These are phyloP conservation scores for Tamias sibiricus DNA, from an alignment of 2,113 vertebrate genomes.

Conservation along the genomic window DNA sequence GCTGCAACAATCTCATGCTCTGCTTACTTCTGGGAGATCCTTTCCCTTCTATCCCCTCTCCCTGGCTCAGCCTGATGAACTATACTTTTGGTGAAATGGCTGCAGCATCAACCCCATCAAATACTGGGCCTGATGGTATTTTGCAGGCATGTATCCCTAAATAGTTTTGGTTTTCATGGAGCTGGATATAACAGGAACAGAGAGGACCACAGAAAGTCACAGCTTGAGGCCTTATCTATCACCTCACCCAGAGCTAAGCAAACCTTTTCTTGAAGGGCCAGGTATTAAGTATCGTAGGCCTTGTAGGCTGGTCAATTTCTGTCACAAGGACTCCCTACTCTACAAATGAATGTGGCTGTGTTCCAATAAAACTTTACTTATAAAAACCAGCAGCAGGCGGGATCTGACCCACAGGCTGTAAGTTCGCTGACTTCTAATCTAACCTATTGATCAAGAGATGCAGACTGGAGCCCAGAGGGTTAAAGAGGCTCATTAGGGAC, in stretches of 20 bases:
- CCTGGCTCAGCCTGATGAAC: neutral
- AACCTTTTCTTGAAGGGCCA: neutral
- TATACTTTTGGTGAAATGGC: neutral
- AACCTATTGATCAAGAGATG: neutral
- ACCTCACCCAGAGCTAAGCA: neutral
- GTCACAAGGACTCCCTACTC: neutral
- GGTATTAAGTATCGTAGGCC: neutral
- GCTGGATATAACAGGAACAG: neutral
- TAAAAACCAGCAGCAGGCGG: neutral
- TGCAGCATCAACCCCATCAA: neutral
- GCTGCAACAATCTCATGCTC: neutral
- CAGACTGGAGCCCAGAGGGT: neutral
- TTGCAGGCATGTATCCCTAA: neutral
- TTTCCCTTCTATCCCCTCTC: neutral
- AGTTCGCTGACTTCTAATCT: neutral
- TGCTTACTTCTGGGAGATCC: neutral
- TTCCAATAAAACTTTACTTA: slow-evolving; percentile 14
- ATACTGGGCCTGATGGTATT: neutral
- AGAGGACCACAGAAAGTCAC: neutral
- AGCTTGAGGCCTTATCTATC: neutral
- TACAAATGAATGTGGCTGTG: neutral
- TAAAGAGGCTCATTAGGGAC: neutral
- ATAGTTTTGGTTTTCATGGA: neutral
- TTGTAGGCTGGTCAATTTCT: neutral
- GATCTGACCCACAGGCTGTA: neutral